A percentile compares a stretch with the other conserved stretches of the same genome.
These are phyloP conservation scores for Pteria penguin DNA, from an alignment of 2,888 invertebrate species.

Conservation along the genomic window DNA sequence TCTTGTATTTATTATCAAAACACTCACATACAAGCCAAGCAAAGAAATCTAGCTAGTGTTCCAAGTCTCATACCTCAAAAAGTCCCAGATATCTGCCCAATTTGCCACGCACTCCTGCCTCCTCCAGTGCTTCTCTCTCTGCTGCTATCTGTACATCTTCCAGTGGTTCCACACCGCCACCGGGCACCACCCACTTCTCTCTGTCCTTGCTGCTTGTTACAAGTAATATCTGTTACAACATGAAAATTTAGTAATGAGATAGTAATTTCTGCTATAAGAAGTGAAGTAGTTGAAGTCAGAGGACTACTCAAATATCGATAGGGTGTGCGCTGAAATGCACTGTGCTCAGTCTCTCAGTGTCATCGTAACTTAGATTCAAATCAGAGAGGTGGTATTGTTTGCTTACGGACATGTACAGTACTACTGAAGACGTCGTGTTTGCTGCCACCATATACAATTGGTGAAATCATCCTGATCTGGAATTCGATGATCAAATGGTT, in stretches of 20 bases:
- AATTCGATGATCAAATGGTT: too few relatives aligned
- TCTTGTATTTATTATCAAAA: too few relatives aligned
- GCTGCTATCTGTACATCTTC: conserved; percentile 95
- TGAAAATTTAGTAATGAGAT: too few relatives aligned
- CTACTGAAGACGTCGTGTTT: too few relatives aligned
- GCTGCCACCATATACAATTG: too few relatives aligned
- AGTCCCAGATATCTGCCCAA: conserved; percentile 93
- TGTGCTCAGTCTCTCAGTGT: too few relatives aligned
- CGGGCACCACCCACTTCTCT: conserved; percentile 97
- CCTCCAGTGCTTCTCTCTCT: conserved; percentile 95
- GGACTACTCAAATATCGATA: too few relatives aligned
- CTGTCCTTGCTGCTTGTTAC: conserved; percentile 94
- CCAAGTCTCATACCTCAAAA: conserved; percentile 88
- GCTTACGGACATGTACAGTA: too few relatives aligned
- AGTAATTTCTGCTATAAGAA: background rate
- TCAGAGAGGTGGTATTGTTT: too few relatives aligned
- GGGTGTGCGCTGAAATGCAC: too few relatives aligned
- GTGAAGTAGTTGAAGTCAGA: background rate
- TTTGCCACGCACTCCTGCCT: conserved; percentile 96
- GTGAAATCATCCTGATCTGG: too few relatives aligned
- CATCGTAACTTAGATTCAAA: too few relatives aligned
- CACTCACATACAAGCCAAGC: background rate
- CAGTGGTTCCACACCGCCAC: conserved; percentile 95
- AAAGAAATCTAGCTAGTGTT: background rate
- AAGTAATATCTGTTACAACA: conserved; percentile 93